phyloP scores from a whole-genome alignment of 2,888 invertebrate species.

The Endomychus coccineus region DNA sequence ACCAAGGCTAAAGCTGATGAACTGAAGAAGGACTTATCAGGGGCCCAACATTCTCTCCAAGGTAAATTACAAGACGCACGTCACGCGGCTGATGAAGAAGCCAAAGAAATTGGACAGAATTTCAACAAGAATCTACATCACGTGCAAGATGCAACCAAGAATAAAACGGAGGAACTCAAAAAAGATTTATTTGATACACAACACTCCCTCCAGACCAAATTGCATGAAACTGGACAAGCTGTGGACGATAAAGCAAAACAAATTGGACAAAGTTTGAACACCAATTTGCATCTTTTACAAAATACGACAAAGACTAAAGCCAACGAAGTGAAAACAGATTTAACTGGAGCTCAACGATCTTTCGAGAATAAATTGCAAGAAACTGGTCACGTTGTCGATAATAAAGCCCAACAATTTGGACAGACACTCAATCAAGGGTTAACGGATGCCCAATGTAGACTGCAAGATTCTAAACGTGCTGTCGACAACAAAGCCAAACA shows the following conservation, averaged over 20 bases:
- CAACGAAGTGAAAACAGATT: no score
- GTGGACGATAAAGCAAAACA: neutral
- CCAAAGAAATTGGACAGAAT: neutral
- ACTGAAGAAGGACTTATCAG: neutral
- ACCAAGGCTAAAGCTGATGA: no score
- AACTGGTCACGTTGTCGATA: no score
- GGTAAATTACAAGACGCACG: no score
- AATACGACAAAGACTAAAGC: no score
- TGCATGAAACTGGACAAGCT: neutral
- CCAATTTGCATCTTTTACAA: no score
- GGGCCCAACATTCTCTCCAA: neutral
- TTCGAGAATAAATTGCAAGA: neutral
- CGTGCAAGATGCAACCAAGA: neutral
- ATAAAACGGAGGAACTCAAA: conserved; percentile 3
- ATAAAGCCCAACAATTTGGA: no score
- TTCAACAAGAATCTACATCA: neutral
- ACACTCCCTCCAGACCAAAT: neutral
- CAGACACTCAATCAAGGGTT: no score
- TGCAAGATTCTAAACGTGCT: neutral
- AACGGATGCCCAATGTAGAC: no score
- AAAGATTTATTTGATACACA: neutral
- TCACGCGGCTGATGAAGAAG: conserved; percentile 1
- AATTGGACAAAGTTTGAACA: neutral
- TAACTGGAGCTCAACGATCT: neutral
- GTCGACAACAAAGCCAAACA: neutral